Percentiles rank a stretch among this genome's conserved stretches.
Evolutionary conservation across 2,888 invertebrate genomes (phyloP).

Genomic region (Apotomis betuletana): DNA sequence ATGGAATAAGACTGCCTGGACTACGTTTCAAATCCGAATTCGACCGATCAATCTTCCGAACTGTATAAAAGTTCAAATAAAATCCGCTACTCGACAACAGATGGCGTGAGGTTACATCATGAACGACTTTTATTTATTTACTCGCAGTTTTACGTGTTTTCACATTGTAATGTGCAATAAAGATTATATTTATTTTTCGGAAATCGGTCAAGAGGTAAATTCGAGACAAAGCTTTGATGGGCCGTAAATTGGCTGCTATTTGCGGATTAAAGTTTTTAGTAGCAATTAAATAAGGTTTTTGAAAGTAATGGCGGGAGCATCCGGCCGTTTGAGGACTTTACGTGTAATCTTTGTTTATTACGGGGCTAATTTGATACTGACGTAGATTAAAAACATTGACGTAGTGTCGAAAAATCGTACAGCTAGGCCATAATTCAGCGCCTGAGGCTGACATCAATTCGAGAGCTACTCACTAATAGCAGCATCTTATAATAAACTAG

Average conservation of each 20-base stretch:
- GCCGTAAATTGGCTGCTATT: slow-evolving; percentile 36
- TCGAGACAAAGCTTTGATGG: slow-evolving; percentile 41
- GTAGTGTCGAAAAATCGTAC: too few relatives aligned
- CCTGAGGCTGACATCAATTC: too few relatives aligned
- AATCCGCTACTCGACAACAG: slow-evolving; percentile 47
- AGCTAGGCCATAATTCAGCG: too few relatives aligned
- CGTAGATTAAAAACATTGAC: neutral
- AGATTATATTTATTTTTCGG: slow-evolving; percentile 49
- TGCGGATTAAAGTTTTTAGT: slow-evolving; percentile 39
- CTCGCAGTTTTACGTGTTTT: slow-evolving; percentile 47
- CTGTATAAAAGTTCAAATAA: slow-evolving; percentile 49
- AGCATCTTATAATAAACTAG: too few relatives aligned
- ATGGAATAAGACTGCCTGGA: neutral
- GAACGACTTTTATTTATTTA: slow-evolving; percentile 53
- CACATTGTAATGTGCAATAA: slow-evolving; percentile 52
- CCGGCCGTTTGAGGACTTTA: slow-evolving; percentile 29
- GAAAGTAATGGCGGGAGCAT: slow-evolving; percentile 24
- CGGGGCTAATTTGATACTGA: slow-evolving; percentile 17
- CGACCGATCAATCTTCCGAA: slow-evolving; percentile 48
- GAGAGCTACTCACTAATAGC: too few relatives aligned
- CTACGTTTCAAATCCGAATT: slow-evolving; percentile 18
- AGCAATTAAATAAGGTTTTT: slow-evolving; percentile 38
- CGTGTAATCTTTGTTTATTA: slow-evolving; percentile 22
- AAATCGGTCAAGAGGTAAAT: slow-evolving; percentile 41
- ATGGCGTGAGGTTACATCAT: slow-evolving; percentile 53